These are phyloP conservation scores for Diachrysia chrysitis DNA, from an alignment of 2,888 invertebrate species.

Conservation along the genomic window DNA sequence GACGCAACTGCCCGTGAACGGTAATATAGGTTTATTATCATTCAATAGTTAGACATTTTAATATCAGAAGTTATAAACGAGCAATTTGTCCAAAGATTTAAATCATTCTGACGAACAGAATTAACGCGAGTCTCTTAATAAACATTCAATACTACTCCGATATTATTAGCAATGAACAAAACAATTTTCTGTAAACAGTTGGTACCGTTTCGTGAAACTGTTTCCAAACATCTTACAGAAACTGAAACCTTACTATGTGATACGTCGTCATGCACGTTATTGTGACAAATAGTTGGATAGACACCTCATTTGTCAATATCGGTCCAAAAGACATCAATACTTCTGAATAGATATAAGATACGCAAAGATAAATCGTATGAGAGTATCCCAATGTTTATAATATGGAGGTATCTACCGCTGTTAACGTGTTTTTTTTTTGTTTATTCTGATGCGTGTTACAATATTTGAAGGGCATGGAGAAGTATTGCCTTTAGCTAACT, in stretches of 20 bases:
- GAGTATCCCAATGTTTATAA: neutral
- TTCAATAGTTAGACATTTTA: too few relatives aligned
- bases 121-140: neutral
- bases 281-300: slow-evolving; percentile 1
- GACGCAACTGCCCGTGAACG: too few relatives aligned
- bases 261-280: neutral
- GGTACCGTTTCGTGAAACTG: neutral
- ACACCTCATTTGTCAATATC: neutral
- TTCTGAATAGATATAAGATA: neutral
- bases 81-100: neutral
- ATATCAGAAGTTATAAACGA: neutral
- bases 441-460: neutral
- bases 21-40: too few relatives aligned
- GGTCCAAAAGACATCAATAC: neutral
- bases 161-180: slow-evolving; percentile 12
- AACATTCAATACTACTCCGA: neutral
- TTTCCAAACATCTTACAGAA: slow-evolving; percentile 8
- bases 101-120: neutral
- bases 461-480: too few relatives aligned
- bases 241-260: slow-evolving; percentile 3
- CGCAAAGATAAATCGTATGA: neutral
- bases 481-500: too few relatives aligned
- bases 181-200: slow-evolving; percentile 5
- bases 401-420: neutral
- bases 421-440: neutral